phyloP scores from a whole-genome alignment of 2,888 invertebrate genomes.

The Desoria tigrina region DNA sequence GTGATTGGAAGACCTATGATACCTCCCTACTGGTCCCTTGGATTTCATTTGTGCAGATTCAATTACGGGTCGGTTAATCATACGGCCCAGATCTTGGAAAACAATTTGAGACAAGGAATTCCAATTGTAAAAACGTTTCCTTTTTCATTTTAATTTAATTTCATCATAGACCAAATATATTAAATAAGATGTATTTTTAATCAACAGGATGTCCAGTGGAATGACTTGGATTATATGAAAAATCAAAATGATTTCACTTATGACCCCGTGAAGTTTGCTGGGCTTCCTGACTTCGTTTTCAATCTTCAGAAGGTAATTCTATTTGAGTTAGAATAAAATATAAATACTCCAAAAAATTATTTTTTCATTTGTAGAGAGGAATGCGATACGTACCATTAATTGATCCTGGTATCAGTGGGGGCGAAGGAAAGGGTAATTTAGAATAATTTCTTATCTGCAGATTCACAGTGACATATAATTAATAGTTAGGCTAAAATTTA shows the following conservation, averaged over 20 bases:
- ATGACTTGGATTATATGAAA: slow-evolving; percentile 82
- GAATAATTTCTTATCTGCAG: neutral
- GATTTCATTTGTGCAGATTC: slow-evolving; percentile 79
- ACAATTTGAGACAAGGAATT: slow-evolving; percentile 72
- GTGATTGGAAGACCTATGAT: slow-evolving; percentile 74
- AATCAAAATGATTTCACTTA: slow-evolving; percentile 77
- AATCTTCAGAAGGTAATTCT: slow-evolving; percentile 64
- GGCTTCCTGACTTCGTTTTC: slow-evolving; percentile 69
- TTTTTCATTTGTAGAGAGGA: slow-evolving; percentile 58
- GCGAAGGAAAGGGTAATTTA: slow-evolving; percentile 59
- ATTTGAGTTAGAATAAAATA: no score
- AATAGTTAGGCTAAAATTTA: slow-evolving; percentile 4
- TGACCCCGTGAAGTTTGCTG: slow-evolving; percentile 65
- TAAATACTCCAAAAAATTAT: slow-evolving; percentile 5
- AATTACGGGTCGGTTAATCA: slow-evolving; percentile 69
- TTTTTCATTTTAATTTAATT: slow-evolving; percentile 54
- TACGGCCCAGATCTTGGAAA: slow-evolving; percentile 68
- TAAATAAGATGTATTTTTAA: neutral
- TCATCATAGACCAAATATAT: slow-evolving; percentile 2
- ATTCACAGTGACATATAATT: neutral
- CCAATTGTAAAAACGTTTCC: slow-evolving; percentile 77
- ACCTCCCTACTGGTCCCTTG: slow-evolving; percentile 86
- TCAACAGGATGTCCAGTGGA: slow-evolving; percentile 66
- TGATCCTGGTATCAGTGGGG: slow-evolving; percentile 75
- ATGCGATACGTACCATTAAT: slow-evolving; percentile 76